Percentiles rank a stretch among this genome's conserved stretches.
Conservation (phyloP, 2,113 vertebrate species). For the Podocnemis expansa region DNA sequence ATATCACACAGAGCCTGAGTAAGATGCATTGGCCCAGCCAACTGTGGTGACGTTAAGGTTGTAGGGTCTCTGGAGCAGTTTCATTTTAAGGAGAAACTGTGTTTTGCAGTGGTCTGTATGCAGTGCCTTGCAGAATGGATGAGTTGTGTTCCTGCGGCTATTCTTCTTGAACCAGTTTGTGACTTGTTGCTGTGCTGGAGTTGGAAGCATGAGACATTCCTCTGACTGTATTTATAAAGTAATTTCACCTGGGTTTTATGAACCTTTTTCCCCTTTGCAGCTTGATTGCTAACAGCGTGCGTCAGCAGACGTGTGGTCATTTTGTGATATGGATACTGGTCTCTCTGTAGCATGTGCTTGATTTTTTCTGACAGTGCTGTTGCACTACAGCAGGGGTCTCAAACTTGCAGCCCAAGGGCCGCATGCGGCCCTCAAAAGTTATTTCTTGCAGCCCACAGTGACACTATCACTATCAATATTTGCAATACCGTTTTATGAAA, state of each 20-base stretch:
- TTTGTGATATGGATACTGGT: rapidly evolving
- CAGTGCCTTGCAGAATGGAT: background rate
- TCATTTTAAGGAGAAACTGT: background rate
- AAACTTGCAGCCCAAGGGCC: no score
- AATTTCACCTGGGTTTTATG: rapidly evolving
- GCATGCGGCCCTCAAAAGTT: no score
- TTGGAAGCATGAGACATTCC: background rate
- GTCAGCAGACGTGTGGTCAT: rapidly evolving
- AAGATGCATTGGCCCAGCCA: background rate
- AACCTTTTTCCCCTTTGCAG: rapidly evolving
- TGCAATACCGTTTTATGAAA: no score
- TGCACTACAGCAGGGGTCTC: no score
- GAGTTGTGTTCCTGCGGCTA: background rate
- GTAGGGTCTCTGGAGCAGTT: background rate
- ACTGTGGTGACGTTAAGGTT: background rate
- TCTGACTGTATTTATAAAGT: background rate
- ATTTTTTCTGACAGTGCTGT: background rate
- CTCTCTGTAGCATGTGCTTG: rapidly evolving
- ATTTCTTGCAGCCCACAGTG: no score
- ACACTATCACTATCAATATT: no score
- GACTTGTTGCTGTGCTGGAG: background rate
- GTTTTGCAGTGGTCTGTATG: background rate
- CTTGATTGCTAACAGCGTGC: rapidly evolving
- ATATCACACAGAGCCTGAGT: background rate
- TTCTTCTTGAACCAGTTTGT: background rate